A percentile compares a stretch with the other conserved stretches of the same genome.
phyloP scores from a whole-genome alignment of 92 coral and sea anemone species.

The Parazoanthus atlanticus region DNA sequence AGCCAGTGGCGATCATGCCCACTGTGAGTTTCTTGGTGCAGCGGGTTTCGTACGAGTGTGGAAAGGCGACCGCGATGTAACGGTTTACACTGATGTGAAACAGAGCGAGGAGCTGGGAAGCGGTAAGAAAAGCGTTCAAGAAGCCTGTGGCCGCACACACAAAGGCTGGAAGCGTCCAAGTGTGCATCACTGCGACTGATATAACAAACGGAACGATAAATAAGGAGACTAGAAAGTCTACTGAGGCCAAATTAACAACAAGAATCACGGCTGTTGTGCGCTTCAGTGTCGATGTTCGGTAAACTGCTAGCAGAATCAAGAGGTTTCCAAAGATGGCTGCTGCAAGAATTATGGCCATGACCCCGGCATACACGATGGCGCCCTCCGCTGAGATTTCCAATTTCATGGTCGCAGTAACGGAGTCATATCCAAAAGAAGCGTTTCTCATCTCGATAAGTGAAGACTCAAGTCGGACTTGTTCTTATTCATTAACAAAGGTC shows the following conservation, averaged over 20 bases:
- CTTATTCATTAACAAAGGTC: not conserved
- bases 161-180: slow-evolving; percentile 69
- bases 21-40: slow-evolving; percentile 73
- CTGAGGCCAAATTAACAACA: slow-evolving; percentile 85
- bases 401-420: not conserved
- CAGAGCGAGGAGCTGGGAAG: slow-evolving; percentile 92
- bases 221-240: slow-evolving; percentile 79
- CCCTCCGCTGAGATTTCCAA: slow-evolving; percentile 6
- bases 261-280: slow-evolving; percentile 81
- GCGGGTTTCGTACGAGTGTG: slow-evolving; percentile 85
- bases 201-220: slow-evolving; percentile 92
- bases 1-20: slow-evolving; percentile 65
- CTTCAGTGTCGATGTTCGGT: slow-evolving; percentile 68
- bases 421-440: not conserved
- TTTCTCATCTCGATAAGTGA: not conserved
- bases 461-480: no score
- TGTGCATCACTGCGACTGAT: slow-evolving; percentile 66
- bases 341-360: slow-evolving; percentile 62
- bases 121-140: slow-evolving; percentile 92
- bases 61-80: slow-evolving; percentile 79
- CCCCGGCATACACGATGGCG: slow-evolving; percentile 50
- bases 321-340: slow-evolving; percentile 82
- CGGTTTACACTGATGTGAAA: slow-evolving; percentile 90
- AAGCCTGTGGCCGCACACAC: slow-evolving; percentile 83
- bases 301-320: slow-evolving; percentile 79